These are phyloP conservation scores for Sphenodon punctatus DNA, from an alignment of 2,797 vertebrate species.

Conservation along the genomic window DNA sequence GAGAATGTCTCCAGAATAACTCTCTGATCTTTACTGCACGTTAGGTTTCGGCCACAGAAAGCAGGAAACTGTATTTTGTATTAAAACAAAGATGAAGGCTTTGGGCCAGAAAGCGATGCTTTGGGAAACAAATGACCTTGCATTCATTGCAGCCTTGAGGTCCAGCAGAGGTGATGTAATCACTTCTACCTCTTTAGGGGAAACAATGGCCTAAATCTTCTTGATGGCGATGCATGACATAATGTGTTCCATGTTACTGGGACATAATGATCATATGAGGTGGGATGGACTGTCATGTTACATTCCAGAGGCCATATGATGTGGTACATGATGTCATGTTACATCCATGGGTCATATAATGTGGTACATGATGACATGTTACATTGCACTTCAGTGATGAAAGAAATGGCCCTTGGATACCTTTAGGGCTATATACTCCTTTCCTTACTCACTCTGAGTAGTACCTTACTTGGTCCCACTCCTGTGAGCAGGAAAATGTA, in stretches of 20 bases:
- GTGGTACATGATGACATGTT: no score
- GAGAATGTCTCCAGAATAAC: background rate
- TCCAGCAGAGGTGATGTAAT: background rate
- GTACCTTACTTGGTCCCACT: background rate
- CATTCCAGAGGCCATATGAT: no score
- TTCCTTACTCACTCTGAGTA: conserved; percentile 30
- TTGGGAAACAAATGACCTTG: background rate
- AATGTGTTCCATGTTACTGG: background rate
- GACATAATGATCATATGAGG: background rate
- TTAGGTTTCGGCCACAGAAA: background rate
- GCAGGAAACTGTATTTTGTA: background rate
- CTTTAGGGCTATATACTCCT: background rate
- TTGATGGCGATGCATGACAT: background rate
- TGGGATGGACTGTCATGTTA: no score
- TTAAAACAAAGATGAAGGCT: background rate
- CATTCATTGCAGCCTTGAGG: background rate
- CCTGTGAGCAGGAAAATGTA: background rate
- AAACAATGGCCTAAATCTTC: background rate
- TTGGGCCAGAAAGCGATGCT: background rate
- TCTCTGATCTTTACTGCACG: accelerated
- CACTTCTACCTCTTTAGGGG: no score
- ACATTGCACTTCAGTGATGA: accelerated
- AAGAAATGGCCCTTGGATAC: conserved; percentile 35
- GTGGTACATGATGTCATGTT: background rate
- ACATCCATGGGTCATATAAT: background rate